Conservation (phyloP, 1,140 invertebrate species). For the Helicoverpa zea region DNA sequence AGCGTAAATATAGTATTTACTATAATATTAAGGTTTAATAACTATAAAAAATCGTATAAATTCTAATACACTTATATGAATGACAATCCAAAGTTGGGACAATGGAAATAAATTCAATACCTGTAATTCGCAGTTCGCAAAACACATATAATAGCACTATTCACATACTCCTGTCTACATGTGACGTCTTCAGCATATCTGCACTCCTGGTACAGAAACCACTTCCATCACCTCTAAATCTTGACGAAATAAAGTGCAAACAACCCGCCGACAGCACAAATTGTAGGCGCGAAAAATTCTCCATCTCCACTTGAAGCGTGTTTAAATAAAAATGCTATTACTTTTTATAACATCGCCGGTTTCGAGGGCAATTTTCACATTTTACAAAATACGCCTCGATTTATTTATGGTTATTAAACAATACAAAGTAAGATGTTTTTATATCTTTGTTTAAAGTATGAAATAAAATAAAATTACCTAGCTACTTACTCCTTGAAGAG, state of each 20-base stretch:
- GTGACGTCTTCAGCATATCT: not conserved
- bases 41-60: no score
- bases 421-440: conserved; percentile 9
- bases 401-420: conserved; percentile 35
- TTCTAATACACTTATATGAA: no score
- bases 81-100: no score
- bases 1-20: no score
- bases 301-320: conserved; percentile 26
- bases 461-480: no score
- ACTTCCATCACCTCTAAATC: conserved; percentile 33
- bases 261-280: conserved; percentile 37
- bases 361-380: conserved; percentile 40
- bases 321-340: conserved; percentile 50
- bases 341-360: conserved; percentile 42
- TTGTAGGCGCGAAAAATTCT: conserved; percentile 49
- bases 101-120: no score
- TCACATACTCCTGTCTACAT: not conserved
- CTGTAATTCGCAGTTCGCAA: no score
- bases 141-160: no score
- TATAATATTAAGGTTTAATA: no score
- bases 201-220: not conserved
- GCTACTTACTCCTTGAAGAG: no score
- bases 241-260: conserved; percentile 45
- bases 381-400: conserved; percentile 24
- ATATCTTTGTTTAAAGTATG: not conserved